Evolutionary conservation across 2,113 vertebrate genomes (phyloP), one percentile per base, ranked within the genome.

Genomic region (Lampris megalopsis): DNA sequence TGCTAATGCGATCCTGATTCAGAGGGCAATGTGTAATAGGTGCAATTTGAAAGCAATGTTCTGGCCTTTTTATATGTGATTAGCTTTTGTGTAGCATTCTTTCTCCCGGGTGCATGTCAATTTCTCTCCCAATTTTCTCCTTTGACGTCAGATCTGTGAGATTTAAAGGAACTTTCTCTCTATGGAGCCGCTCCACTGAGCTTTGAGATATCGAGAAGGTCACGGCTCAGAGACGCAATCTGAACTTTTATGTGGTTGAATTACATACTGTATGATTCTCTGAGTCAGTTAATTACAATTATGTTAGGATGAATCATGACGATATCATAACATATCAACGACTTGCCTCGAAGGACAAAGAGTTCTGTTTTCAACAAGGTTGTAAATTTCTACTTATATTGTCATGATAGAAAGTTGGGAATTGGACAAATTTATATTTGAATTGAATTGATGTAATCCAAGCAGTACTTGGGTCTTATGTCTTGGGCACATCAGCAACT

Each of bases 1-100:
- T 70, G 80, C 73, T 77, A 82, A 85, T 72, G 47, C n/a, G 52
- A 64, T 52, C 73, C 66, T 9, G 68, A 60, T 73, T 82, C 69
- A 62, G 43, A 76, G 71, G 42, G 81, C 10, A 13, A 36, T 13
- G 36, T 0, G 56, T 81, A 83, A 83, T 75, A 43, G 75, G 65
- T 68, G 85, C 75, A 76, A 86, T 86, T 79, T 86, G 41, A 54
- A 68, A 72, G 74, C 75, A 75, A 69, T 68, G 58, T 86, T 75
- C 71, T 41, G 41, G n/a, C 56, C 73, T 82, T 75, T 62, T 79
- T 56, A 75, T 76, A 53, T 52, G 24, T 73, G 77, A 86, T 86
- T 86, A 82, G 80, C 76, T 86, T 82, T 82, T 82, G 80, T 86
- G 73, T 77, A 61, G 47, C 47, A 6, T 41, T 62, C 58, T 61